These are phyloP conservation scores for Taeniopygia guttata DNA, from an alignment of 2,797 vertebrate species.

Conservation along the genomic window DNA sequence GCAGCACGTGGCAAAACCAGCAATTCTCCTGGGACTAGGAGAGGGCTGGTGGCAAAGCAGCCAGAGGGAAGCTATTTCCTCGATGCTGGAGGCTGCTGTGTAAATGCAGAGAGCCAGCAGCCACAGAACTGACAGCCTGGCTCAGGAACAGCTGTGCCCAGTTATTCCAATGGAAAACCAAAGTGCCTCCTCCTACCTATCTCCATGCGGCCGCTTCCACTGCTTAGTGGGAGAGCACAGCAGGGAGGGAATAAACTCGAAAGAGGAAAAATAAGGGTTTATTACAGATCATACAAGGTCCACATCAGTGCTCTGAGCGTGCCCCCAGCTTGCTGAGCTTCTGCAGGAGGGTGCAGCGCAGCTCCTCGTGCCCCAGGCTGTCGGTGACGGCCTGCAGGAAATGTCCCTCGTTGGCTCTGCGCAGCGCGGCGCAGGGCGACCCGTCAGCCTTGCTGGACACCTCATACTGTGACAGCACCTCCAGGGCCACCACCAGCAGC, in stretches of 20 bases:
- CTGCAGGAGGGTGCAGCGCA: slow-evolving; percentile 86
- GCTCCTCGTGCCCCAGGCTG: slow-evolving; percentile 77
- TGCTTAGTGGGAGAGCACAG: neutral
- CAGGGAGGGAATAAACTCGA: neutral
- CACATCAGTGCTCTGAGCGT: accelerated
- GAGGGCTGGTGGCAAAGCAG: neutral
- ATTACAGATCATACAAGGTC: neutral
- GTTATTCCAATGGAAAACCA: neutral
- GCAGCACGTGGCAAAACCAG: neutral
- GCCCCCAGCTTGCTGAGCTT: slow-evolving; percentile 84
- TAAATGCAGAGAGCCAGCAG: neutral
- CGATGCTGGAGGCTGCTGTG: neutral
- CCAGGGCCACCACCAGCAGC: slow-evolving; percentile 85
- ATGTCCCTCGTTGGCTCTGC: slow-evolving; percentile 84
- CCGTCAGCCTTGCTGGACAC: slow-evolving; percentile 72
- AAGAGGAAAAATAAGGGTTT: neutral
- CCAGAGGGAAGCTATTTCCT: neutral
- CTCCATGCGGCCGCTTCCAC: accelerated
- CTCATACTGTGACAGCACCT: slow-evolving; percentile 88
- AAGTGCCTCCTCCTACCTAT: neutral
- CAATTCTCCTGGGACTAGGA: neutral
- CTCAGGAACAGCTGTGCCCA: neutral
- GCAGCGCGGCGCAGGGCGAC: slow-evolving; percentile 74
- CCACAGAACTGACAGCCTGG: neutral
- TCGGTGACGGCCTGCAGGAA: slow-evolving; percentile 87